phyloP scores from a whole-genome alignment of 2,797 vertebrate species.

The Odontamblyopus rebecca region DNA sequence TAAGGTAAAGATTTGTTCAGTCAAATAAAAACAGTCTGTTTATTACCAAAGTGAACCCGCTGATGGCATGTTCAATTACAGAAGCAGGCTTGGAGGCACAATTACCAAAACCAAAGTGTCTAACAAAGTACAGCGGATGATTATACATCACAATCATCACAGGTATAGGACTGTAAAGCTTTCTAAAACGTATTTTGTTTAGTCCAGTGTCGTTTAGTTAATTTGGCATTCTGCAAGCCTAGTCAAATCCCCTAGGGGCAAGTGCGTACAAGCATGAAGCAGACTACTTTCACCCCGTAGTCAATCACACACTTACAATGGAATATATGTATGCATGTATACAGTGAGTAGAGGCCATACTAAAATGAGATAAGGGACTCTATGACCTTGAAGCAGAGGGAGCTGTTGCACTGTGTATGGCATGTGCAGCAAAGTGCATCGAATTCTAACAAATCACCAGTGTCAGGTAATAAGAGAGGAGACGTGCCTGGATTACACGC shows the following conservation, averaged over 20 bases:
- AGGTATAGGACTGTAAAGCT: neutral
- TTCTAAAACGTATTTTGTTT: neutral
- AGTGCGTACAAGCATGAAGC: too few species aligned
- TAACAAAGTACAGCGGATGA: neutral
- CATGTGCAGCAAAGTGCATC: conserved; percentile 16
- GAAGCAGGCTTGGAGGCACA: too few species aligned
- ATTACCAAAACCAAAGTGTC: too few species aligned
- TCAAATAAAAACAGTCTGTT: too few species aligned
- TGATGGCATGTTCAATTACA: neutral
- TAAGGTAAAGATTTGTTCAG: too few species aligned
- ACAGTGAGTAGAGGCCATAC: neutral
- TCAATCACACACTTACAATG: neutral
- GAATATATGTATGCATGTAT: neutral
- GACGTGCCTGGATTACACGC: conserved; percentile 29
- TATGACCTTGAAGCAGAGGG: conserved; percentile 47
- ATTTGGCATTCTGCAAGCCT: neutral
- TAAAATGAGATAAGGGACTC: neutral
- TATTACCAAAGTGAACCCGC: too few species aligned
- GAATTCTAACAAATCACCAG: conserved; percentile 37
- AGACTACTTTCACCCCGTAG: neutral
- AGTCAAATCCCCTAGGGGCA: neutral
- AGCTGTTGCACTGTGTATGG: conserved; percentile 6
- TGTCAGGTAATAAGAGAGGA: conserved; percentile 36
- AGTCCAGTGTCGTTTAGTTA: neutral
- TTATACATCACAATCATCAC: neutral